Percentiles rank a stretch among this genome's conserved stretches.
Conservation (phyloP, 2,888 invertebrate genomes). For the Argyra leucocephala region DNA sequence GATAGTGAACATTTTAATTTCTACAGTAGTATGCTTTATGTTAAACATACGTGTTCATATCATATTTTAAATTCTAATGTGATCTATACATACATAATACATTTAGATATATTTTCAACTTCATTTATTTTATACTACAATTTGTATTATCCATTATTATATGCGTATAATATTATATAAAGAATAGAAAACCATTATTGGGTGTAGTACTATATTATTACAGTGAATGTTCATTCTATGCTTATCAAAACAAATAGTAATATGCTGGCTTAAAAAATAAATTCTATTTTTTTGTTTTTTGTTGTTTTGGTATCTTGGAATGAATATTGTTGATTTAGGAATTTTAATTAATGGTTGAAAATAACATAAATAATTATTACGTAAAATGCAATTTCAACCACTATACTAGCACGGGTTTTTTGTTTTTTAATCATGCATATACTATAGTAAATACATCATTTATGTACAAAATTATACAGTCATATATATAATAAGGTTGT, state of each 20-base stretch:
- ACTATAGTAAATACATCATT: not conserved
- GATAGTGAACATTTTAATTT: too few species aligned
- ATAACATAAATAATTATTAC: conserved; percentile 4
- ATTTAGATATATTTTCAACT: not conserved
- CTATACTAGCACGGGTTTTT: not conserved
- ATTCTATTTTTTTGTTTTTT: too few species aligned
- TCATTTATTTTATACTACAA: not conserved
- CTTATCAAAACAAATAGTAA: not conserved
- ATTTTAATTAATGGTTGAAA: conserved; percentile 6
- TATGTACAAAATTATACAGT: not conserved
- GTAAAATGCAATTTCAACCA: not conserved
- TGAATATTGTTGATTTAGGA: conserved; percentile 3
- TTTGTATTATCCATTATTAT: too few species aligned
- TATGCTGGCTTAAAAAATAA: not conserved
- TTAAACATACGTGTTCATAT: too few species aligned
- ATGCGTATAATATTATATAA: too few species aligned
- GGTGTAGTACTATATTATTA: not conserved
- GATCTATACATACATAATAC: too few species aligned
- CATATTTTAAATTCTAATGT: not conserved
- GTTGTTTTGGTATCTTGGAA: not conserved
- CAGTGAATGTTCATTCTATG: not conserved
- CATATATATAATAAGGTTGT: not conserved
- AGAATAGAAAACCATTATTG: too few species aligned
- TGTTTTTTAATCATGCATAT: not conserved
- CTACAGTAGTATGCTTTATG: too few species aligned